Evolutionary conservation across 2,113 vertebrate species (phyloP).

Genomic region (Prietella phreatophila): DNA sequence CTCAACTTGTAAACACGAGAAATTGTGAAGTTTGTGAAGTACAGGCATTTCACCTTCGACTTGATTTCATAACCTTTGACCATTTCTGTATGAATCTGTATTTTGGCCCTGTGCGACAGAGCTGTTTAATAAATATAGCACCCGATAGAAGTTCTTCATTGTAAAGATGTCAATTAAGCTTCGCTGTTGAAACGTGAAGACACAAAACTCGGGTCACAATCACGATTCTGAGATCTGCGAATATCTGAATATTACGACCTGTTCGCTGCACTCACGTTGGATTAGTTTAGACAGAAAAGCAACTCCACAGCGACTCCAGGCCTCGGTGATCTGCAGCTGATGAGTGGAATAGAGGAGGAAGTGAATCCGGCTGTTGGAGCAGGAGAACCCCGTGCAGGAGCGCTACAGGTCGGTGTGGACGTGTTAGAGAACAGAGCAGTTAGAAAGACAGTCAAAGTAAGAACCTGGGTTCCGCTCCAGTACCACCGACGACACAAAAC

Average conservation of each 20-base stretch:
- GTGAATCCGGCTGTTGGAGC: neutral
- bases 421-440: conserved; percentile 32
- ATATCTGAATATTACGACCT: no score
- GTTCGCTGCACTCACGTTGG: neutral
- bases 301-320: neutral
- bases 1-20: no score
- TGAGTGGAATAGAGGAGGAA: neutral
- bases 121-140: no score
- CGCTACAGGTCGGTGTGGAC: neutral
- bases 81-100: no score
- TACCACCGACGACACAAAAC: neutral
- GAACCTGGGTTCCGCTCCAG: conserved; percentile 4
- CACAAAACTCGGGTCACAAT: neutral
- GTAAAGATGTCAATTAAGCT: no score
- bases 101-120: no score
- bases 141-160: neutral
- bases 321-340: neutral
- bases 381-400: neutral
- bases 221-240: no score
- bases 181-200: neutral
- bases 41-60: neutral
- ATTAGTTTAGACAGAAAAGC: neutral
- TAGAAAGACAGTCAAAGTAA: conserved; percentile 15
- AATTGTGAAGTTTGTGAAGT: neutral
- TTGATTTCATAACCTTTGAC: neutral